Percentiles rank a stretch among this genome's conserved stretches.
Evolutionary conservation across 2,797 vertebrate species (phyloP).

Genomic region (Chrysocyon brachyurus): DNA sequence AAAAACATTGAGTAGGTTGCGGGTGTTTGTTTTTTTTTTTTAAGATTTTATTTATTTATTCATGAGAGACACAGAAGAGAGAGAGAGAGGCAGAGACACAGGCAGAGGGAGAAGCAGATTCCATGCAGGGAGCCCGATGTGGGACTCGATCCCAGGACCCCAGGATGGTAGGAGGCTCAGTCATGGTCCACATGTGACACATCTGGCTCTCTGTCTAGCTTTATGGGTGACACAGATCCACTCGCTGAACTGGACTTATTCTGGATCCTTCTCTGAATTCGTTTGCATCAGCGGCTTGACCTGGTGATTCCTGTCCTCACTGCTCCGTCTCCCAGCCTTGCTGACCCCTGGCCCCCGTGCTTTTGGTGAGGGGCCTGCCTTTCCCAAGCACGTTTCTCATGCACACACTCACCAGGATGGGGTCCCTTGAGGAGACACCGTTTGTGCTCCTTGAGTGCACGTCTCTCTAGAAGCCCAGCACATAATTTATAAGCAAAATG

Average conservation of each 20-base stretch:
- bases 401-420: fast-evolving
- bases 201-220: not conserved
- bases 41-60: no score
- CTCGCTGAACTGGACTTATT: not conserved
- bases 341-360: fast-evolving
- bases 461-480: not conserved
- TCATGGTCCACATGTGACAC: not conserved
- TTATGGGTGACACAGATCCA: not conserved
- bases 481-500: not conserved
- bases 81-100: no score
- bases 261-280: not conserved
- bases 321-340: not conserved
- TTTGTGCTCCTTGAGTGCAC: not conserved
- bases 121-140: no score
- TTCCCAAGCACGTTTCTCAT: fast-evolving
- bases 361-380: not conserved
- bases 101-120: no score
- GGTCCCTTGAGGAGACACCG: fast-evolving
- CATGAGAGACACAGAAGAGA: no score
- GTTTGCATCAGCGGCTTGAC: not conserved
- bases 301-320: not conserved
- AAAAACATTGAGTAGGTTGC: not conserved
- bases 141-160: no score
- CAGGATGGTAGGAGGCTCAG: no score
- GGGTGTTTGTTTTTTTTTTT: no score